Evolutionary conservation across 2,888 invertebrate genomes (phyloP).

Genomic region (Perithous albicinctus): DNA sequence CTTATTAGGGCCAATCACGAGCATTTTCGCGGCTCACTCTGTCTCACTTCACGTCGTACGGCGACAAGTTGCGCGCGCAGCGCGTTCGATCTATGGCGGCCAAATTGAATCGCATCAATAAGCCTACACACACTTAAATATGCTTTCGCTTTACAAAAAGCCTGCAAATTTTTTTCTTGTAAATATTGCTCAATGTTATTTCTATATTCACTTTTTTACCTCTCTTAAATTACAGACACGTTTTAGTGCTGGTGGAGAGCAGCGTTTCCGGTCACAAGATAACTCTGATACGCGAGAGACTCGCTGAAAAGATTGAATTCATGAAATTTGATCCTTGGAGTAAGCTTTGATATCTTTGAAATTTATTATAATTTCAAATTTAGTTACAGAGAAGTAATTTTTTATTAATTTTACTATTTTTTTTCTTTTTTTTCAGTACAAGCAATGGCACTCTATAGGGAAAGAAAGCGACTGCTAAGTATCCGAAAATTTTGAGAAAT

Average conservation of each 20-base stretch:
- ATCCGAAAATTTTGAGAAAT: constrained; percentile 82
- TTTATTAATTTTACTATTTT: constrained; percentile 43
- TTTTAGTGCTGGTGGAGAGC: constrained; percentile 93
- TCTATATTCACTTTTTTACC: not conserved
- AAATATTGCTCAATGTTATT: not conserved
- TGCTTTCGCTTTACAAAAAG: no score
- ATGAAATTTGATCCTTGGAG: constrained; percentile 92
- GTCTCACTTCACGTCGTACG: no score
- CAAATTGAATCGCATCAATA: no score
- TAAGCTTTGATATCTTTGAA: constrained; percentile 85
- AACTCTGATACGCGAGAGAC: constrained; percentile 89
- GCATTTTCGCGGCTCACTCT: no score
- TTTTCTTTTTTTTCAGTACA: constrained; percentile 89
- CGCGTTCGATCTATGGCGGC: no score
- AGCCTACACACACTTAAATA: no score
- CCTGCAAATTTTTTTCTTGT: not conserved
- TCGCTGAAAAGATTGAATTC: constrained; percentile 92
- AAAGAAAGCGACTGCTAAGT: constrained; percentile 92
- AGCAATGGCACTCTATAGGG: constrained; percentile 88
- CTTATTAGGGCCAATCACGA: no score
- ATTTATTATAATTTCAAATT: not conserved
- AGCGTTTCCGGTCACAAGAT: constrained; percentile 91
- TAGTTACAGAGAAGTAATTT: not conserved
- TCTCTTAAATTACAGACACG: constrained; percentile 86
- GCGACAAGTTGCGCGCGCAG: no score